Conservation (phyloP, 2,888 invertebrate genomes). For the Leptarthrus brevirostris region DNA sequence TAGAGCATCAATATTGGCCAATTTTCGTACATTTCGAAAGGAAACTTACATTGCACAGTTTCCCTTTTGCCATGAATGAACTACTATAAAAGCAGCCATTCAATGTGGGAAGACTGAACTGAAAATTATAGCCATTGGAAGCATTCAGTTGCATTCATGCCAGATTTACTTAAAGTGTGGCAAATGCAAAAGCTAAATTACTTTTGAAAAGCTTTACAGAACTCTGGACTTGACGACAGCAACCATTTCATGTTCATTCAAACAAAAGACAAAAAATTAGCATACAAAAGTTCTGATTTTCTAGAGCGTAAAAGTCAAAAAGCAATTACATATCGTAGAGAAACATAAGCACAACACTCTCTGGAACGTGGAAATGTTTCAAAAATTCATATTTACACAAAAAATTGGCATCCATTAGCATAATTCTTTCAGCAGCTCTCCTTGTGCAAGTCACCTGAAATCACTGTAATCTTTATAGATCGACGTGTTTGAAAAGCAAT, state of each 20-base stretch:
- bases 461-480: not conserved
- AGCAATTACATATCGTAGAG: not conserved
- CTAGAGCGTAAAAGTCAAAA: not conserved
- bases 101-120: not conserved
- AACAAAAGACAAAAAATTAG: too few species aligned
- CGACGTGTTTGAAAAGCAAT: not conserved
- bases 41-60: too few species aligned
- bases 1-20: too few species aligned
- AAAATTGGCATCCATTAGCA: not conserved
- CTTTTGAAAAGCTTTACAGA: not conserved
- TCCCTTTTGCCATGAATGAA: not conserved
- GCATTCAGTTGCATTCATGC: too few species aligned
- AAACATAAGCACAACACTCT: not conserved
- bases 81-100: not conserved
- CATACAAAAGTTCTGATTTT: not conserved
- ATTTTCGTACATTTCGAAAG: too few species aligned
- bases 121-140: not conserved
- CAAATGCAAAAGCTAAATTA: not conserved
- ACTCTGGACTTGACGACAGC: too few species aligned
- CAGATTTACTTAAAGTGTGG: not conserved
- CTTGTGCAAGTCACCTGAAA: not conserved
- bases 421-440: not conserved
- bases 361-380: not conserved
- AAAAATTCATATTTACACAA: not conserved
- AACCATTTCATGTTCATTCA: too few species aligned